Base-by-base conservation (phyloP, 2,113 vertebrate species). In the Serinus canaria region DNA sequence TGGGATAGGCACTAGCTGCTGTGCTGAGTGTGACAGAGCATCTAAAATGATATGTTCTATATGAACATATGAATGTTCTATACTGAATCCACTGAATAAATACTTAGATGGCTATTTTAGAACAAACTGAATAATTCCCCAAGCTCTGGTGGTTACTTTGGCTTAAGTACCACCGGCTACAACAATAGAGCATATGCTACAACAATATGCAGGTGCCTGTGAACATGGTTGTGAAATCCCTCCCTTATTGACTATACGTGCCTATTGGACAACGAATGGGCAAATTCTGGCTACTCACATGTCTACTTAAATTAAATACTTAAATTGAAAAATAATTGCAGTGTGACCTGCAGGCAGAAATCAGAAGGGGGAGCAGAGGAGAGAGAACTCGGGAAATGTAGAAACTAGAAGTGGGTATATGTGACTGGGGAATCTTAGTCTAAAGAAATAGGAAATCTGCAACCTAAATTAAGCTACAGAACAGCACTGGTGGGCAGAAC, bases 251-350 rank as follows among this genome's bases (percentile, higher is more conserved):
- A 15, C 50, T 89, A 3, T 56, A 64, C 15, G 10, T 53, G 43
- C 23, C 23, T 46, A 3, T 39, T 43, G 43, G 73, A 78, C 2
- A 3, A 3, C 28, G 24, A 67, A 77, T 13, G 18, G 49, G n/a
- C 13, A 83, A 79, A 83, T 35, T 80, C 31, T 11, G 12, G 37
- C 46, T 91, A 23, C 14, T 62, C 55, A 67, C 8, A 18, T 20
- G 15, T 44, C 49, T 64, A 19, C 30, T 44, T 68, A 76, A 83
- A 73, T 25, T 41, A 46, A 90, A 89, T 60, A 19, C 30, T 47
- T 72, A 83, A 86, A 76, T 30, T 49, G 55, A 91, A 89, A 89
- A 94, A 18, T 92, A 89, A 70, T 79, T 59, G 43, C 37, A 89
- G 11, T 43, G 17, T 33, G 78, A 92, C 53, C 52, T 68, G 35